Evolutionary conservation across 2,113 vertebrate genomes (phyloP).

Genomic region (Myrmecophaga tridactyla): DNA sequence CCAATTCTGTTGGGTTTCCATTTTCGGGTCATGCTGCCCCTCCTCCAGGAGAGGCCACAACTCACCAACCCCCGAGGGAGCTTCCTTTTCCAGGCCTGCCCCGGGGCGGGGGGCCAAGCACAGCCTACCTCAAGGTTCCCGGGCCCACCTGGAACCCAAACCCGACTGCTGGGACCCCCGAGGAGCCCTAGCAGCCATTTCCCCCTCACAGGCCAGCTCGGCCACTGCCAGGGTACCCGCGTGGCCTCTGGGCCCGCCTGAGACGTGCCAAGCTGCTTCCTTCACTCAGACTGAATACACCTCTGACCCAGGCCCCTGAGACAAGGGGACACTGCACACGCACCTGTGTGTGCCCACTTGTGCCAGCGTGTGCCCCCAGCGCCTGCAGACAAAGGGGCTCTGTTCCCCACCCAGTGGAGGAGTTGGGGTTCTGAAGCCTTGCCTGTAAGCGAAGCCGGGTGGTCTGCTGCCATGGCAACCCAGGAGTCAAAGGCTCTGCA

Average conservation of each 20-base stretch:
- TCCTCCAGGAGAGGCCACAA: not conserved
- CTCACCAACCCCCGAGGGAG: not conserved
- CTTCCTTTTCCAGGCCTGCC: not conserved
- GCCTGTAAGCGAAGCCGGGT: constrained; percentile 11
- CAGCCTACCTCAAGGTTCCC: not conserved
- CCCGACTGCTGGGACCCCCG: too few species aligned
- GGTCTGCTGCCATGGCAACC: constrained; percentile 68
- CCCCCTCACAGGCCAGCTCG: not conserved
- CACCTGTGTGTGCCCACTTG: rapidly evolving
- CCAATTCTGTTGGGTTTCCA: not conserved
- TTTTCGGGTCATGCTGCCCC: too few species aligned
- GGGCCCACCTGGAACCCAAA: too few species aligned
- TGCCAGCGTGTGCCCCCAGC: rapidly evolving
- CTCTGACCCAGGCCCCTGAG: rapidly evolving
- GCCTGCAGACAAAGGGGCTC: constrained; percentile 32
- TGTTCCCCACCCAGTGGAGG: not conserved
- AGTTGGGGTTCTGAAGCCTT: constrained; percentile 31
- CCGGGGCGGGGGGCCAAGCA: too few species aligned
- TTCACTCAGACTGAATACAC: not conserved
- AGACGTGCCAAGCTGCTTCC: rapidly evolving
- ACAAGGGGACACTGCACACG: rapidly evolving
- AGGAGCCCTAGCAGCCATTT: too few species aligned
- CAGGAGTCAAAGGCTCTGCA: constrained; percentile 63
- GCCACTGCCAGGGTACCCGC: too few species aligned
- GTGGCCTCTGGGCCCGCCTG: not conserved